Conservation (phyloP, 2,797 vertebrate species). For the Characodon lateralis region DNA sequence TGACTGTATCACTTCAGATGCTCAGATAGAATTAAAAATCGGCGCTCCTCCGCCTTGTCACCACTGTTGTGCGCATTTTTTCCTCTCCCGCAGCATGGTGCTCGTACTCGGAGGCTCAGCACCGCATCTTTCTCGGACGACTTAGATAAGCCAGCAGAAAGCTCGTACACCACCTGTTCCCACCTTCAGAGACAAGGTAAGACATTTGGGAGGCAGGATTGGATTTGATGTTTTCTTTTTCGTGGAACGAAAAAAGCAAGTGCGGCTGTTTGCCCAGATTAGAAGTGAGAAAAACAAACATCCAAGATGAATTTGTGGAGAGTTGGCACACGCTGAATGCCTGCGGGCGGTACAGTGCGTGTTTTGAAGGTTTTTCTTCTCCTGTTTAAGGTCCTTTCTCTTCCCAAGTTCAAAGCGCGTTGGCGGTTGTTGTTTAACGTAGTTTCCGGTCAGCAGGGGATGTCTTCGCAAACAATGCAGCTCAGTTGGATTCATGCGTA, state of each 20-base stretch:
- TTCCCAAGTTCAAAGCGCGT: conserved; percentile 66
- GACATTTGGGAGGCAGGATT: conserved; percentile 24
- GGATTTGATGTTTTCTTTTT: too few relatives aligned
- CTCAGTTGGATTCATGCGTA: conserved; percentile 35
- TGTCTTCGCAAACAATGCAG: conserved; percentile 65
- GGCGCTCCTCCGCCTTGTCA: conserved; percentile 71
- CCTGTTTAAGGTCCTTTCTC: conserved; percentile 15
- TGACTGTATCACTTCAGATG: conserved; percentile 65
- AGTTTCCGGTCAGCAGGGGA: conserved; percentile 68
- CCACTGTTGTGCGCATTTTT: conserved; percentile 58
- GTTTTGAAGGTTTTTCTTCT: conserved; percentile 14
- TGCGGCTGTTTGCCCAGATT: conserved; percentile 4
- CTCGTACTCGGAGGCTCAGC: conserved; percentile 48
- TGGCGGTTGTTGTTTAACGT: conserved; percentile 70
- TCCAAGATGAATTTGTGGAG: conserved; percentile 44
- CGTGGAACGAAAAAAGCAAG: neutral
- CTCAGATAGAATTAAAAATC: conserved; percentile 65
- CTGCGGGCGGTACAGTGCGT: conserved; percentile 29
- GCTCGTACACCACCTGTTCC: conserved; percentile 54
- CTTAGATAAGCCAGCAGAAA: conserved; percentile 40
- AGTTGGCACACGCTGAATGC: conserved; percentile 45
- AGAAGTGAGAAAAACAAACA: conserved; percentile 4
- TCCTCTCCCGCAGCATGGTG: conserved; percentile 59
- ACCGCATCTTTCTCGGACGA: conserved; percentile 48
- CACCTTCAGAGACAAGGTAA: conserved; percentile 65